A percentile compares a stretch with the other conserved stretches of the same genome.
Conservation (phyloP, 1,140 invertebrate genomes). For the Hyles vespertilio region DNA sequence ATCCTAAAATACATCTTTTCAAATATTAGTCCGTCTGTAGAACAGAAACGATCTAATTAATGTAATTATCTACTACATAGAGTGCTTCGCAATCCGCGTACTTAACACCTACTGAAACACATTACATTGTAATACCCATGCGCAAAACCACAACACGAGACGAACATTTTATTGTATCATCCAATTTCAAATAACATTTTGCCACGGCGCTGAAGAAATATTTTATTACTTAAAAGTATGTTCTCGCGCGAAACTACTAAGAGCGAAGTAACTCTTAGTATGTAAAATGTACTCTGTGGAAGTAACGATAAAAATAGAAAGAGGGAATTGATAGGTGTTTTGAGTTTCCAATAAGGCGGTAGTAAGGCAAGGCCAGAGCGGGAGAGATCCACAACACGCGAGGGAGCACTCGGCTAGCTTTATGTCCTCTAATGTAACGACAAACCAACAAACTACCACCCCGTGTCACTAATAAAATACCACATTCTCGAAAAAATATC, state of each 20-base stretch:
- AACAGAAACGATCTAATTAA: no score
- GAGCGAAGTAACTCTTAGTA: no score
- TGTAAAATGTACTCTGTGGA: no score
- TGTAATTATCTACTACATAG: no score
- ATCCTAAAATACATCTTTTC: no score
- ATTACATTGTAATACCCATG: no score
- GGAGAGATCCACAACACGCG: constrained; percentile 27
- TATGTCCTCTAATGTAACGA: constrained; percentile 35
- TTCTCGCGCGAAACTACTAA: no score
- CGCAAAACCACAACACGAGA: no score
- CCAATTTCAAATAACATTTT: not conserved
- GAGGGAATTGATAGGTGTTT: constrained; percentile 52
- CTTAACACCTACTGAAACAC: no score
- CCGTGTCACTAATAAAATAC: constrained; percentile 6
- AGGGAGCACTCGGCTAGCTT: constrained; percentile 40
- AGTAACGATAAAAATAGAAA: constrained; percentile 34
- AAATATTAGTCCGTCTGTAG: no score
- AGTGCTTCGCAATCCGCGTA: no score
- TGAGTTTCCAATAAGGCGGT: constrained; percentile 46
- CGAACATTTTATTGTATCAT: not conserved
- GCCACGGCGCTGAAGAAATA: not conserved
- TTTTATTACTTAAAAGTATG: not conserved
- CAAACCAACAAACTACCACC: constrained; percentile 11
- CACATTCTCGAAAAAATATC: not conserved
- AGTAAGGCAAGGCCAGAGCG: constrained; percentile 39